Evolutionary conservation across 2,888 invertebrate species (phyloP), one percentile per base, ranked within the genome.

Genomic region (Archips xylosteana): DNA sequence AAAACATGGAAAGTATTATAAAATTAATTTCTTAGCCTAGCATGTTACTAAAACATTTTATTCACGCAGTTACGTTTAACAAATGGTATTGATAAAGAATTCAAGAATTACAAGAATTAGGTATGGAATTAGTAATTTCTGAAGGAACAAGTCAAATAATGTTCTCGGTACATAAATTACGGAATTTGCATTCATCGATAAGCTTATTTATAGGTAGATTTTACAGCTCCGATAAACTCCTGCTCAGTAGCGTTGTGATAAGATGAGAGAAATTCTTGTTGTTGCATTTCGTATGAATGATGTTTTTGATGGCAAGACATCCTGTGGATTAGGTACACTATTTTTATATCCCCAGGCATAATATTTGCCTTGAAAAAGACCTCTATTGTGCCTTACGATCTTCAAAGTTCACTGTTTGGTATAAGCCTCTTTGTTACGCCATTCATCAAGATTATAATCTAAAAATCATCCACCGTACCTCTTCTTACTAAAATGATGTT

Each of bases 241-340:
- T 10, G 32, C 60, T 51, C 68, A 64, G 63, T 47, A 57, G 62
- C 39, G 47, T 63, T 59, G 12, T 61, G 67, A 73, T 73, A 73
- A 73, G 68, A 65, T 51, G 51, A 64, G 57, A 13, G 68, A 73
- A 42, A 73, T 69, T 69, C n/a, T 60, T 73, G 63, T 73, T 68
- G 42, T 34, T 32, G 47, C 36, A 32, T 63, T 63, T 63, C 47
- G 45, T 45, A 62, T 63, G 63, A 34, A 63, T n/a, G 63, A 13
- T 5, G 65, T 12, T 32, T 49, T n/a, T 49, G 15, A 15, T 69
- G 66, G 75, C 75, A 61, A 13, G 15, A 65, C 23, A 61, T 70
- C 71, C 61, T 54, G 70, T 9, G 54, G 54, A 70, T 32, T 39
- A 39, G 39, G 39, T 39, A 63, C 32, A 63, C 45, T 15, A 8